Evolutionary conservation across 2,888 invertebrate species (phyloP), one percentile per base, ranked within the genome.

Genomic region (Synanthedon vespiformis): DNA sequence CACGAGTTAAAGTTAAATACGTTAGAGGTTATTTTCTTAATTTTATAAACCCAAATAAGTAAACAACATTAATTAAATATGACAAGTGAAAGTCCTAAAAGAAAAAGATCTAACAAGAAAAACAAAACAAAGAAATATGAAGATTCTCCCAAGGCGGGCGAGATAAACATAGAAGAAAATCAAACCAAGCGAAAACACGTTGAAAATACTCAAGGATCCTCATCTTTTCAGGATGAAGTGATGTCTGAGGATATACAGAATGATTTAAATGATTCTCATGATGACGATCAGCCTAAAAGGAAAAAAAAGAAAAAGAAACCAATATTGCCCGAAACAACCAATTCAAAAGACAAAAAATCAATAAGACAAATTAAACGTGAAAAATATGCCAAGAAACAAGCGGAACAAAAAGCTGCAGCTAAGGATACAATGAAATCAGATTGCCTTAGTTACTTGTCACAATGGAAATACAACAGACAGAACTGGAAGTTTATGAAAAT

Each of bases 401-500:
- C 88, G 48, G 86, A 88, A 51, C 89, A 88, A 50, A 89, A 88
- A 62, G 77, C 85, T 51, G 87, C 86, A 49, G 72, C 79, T 11
- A 89, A 88, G 62, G 80, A 89, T 52, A 88, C 89, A 53, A 83
- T 90, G 11, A 90, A 90, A 61, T 77, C 89, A 49, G 90, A 90
- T 55, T 91, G 91, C 55, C 77, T 91, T 14, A 90, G 86, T 64
- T 94, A 94, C 68, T 70, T 94, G 51, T 90, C 90, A 1, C 89
- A 91, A 65, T 95, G 95, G 94, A 92, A 93, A 72, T 87, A 93
- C 67, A 88, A 90, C 56, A 89, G 79, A 58, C 77, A 77, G 49
- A 89, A 92, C 62, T 95, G 95, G 95, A 95, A 94, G 73, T 95
- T 95, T 70, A 92, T 92, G 75, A 95, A 95, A 74, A 75, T 91